phyloP scores from a whole-genome alignment of 2,113 vertebrate species.

The Leptocoma aspasia region DNA sequence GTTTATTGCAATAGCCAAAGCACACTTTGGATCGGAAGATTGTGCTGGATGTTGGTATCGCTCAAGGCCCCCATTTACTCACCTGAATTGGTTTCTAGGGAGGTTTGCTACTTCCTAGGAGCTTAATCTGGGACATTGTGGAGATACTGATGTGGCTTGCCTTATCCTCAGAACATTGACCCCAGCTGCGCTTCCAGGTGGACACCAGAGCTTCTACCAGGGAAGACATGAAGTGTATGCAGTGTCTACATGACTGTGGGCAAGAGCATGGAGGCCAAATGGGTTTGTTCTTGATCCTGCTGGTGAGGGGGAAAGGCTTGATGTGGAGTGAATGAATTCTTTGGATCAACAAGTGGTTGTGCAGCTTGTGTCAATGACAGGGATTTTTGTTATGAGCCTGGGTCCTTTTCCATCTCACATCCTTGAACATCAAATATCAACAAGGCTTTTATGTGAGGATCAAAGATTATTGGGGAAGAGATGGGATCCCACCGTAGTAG shows the following conservation, averaged over 20 bases:
- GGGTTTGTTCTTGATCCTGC: background rate
- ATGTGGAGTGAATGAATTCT: background rate
- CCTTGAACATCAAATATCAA: too few relatives aligned
- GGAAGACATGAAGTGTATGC: background rate
- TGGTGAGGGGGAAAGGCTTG: background rate
- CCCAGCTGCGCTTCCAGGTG: background rate
- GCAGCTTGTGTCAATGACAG: background rate
- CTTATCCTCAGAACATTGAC: background rate
- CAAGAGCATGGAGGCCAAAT: rapidly evolving
- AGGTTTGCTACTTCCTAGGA: background rate
- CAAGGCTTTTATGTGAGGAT: too few relatives aligned
- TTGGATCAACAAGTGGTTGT: background rate
- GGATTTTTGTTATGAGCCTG: background rate
- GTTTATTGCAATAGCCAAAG: background rate
- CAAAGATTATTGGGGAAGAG: background rate
- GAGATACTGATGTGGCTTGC: background rate
- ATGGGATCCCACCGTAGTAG: background rate
- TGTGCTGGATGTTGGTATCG: background rate
- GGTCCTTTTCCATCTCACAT: too few relatives aligned
- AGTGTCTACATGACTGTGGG: background rate
- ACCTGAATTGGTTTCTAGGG: background rate
- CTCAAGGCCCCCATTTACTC: background rate
- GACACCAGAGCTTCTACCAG: background rate
- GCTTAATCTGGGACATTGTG: background rate
- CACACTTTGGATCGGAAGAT: background rate